Percentiles rank a stretch among this genome's conserved stretches.
phyloP scores from a whole-genome alignment of 2,888 invertebrate genomes.

The Entomobrya multifasciata region DNA sequence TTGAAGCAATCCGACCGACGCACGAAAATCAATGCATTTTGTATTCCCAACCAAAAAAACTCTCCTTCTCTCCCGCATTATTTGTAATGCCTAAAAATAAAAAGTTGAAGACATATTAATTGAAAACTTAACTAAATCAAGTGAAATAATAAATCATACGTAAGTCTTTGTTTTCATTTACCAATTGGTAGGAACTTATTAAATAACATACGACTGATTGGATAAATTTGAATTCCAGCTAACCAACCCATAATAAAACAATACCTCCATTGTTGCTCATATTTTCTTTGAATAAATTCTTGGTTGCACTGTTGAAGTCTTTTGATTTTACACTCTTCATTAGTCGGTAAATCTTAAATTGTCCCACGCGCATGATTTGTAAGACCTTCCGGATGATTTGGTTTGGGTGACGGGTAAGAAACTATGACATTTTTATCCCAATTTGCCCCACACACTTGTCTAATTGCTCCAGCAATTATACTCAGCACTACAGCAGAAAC shows the following conservation, averaged over 20 bases:
- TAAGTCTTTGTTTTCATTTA: too few relatives aligned
- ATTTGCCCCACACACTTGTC: background rate
- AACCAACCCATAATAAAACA: background rate
- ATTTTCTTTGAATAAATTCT: background rate
- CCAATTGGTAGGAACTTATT: too few relatives aligned
- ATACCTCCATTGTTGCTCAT: background rate
- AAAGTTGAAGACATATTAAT: too few relatives aligned
- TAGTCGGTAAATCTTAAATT: background rate
- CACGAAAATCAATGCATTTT: constrained; percentile 2
- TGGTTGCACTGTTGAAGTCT: background rate
- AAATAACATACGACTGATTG: background rate
- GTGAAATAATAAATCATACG: too few relatives aligned
- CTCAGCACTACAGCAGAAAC: constrained; percentile 35
- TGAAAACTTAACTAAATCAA: too few relatives aligned
- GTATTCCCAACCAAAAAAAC: background rate
- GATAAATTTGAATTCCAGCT: background rate
- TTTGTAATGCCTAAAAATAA: constrained; percentile 29
- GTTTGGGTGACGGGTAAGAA: background rate
- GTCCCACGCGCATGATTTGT: background rate
- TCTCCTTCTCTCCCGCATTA: constrained; percentile 34
- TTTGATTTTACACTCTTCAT: background rate
- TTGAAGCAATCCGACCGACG: background rate
- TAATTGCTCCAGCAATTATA: constrained; percentile 2
- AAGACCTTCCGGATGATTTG: background rate
- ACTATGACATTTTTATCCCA: background rate